Evolutionary conservation across 2,113 vertebrate species (phyloP), one percentile per base, ranked within the genome.

Genomic region (Tachuris rubrigastra): DNA sequence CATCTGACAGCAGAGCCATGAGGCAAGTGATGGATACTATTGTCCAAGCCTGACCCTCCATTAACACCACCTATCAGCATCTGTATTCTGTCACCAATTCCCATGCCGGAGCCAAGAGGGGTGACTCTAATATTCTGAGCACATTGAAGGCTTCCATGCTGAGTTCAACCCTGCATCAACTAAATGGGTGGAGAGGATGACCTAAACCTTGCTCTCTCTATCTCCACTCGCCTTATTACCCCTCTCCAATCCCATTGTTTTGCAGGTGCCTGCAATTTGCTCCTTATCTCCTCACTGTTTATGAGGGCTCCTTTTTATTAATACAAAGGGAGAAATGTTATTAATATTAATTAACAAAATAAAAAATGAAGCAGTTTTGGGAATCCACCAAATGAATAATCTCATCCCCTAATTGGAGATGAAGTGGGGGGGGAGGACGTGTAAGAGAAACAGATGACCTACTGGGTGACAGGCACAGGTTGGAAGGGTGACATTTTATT

Each of bases 401-500:
- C 97, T 95, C 94, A 97, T 98, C 97, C 85, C 97, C 98, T 99
- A 98, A 98, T 98, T 99, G 98, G 98, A 97, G 93, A 97, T 98
- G 97, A 98, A 98, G 98, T 97, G 85, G 12, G 91, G 87, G 59
- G 95, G 90, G 84, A 87, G 95, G 91, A 94, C 97, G 94, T 92
- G 97, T 95, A 97, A 98, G 97, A 95, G 96, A 97, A 97, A 97
- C 97, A 98, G 97, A 98, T 98, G 98, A 98, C 98, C 98, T 98
- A 98, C 98, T 98, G 97, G 98, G 98, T 98, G 98, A 99, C 98
- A 98, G 98, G 98, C 98, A 98, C 98, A 98, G 99, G 98, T 99
- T 99, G 98, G 98, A 98, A 97, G 98, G 99, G 98, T 99, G 98
- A 98, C 98, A 99, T 99, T 99, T 99, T 98, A 99, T 99, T 99